phyloP scores from a whole-genome alignment of 1,140 invertebrate genomes.

The Calliphora vicina region DNA sequence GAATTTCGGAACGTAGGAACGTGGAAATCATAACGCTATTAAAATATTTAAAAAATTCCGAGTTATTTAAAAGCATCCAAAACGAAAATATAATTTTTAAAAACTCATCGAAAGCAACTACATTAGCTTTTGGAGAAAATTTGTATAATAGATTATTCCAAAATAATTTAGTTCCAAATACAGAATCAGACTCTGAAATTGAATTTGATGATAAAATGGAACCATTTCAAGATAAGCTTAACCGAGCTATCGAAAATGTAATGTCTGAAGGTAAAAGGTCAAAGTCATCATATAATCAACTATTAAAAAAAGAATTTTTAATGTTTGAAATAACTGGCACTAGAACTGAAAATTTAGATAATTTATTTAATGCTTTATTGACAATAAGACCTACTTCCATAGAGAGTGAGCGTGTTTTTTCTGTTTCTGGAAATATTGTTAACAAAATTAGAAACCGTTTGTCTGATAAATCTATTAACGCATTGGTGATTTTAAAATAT shows the following conservation, averaged over 20 bases:
- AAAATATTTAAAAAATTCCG: too few species aligned
- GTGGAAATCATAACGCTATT: too few species aligned
- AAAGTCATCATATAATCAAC: neutral
- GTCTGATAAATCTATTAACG: neutral
- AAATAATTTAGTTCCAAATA: neutral
- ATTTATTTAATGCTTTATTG: conserved; percentile 1
- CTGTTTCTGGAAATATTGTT: neutral
- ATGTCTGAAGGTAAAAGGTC: neutral
- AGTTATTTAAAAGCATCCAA: too few species aligned
- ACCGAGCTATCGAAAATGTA: neutral
- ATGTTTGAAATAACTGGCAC: neutral
- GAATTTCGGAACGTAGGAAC: too few species aligned
- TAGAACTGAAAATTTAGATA: neutral
- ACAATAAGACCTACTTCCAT: neutral
- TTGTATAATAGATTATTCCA: too few species aligned
- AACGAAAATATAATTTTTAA: too few species aligned
- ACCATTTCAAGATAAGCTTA: neutral
- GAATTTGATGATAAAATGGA: neutral
- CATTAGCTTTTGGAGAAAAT: too few species aligned
- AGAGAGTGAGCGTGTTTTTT: neutral
- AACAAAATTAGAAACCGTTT: neutral
- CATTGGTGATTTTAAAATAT: neutral
- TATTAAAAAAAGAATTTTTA: neutral
- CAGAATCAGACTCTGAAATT: neutral
- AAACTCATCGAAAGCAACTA: too few species aligned